Conservation (phyloP, 2,888 invertebrate genomes). For the Dynastes maya region DNA sequence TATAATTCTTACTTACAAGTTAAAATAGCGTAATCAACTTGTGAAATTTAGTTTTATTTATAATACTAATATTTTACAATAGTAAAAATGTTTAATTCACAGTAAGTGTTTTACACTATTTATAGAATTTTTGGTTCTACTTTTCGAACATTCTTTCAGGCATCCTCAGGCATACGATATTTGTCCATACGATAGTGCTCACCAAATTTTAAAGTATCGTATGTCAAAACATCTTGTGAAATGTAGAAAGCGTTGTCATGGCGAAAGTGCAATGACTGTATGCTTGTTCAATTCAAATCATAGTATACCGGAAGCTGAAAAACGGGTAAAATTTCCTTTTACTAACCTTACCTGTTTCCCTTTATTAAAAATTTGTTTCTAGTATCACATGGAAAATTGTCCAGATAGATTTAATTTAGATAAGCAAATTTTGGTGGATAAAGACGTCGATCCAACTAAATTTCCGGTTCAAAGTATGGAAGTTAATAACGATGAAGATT, state of each 20-base stretch:
- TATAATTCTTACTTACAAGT: too few relatives aligned
- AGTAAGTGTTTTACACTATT: neutral
- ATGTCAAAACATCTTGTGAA: conserved; percentile 28
- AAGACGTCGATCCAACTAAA: neutral
- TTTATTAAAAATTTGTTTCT: neutral
- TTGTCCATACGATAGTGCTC: conserved; percentile 38
- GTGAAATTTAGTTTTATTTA: neutral
- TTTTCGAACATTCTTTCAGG: neutral
- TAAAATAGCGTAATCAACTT: too few relatives aligned
- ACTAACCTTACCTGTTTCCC: too few relatives aligned
- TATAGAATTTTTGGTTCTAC: neutral
- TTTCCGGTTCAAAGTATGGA: conserved; percentile 7
- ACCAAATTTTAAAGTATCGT: conserved; percentile 26
- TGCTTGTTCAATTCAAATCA: conserved; percentile 38
- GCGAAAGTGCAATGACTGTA: conserved; percentile 6
- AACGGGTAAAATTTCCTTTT: neutral
- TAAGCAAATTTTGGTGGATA: conserved; percentile 19
- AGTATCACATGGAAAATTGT: conserved; percentile 33
- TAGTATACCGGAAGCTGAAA: conserved; percentile 7
- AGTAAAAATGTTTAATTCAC: conserved; percentile 7
- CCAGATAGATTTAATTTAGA: conserved; percentile 25
- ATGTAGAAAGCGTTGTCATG: conserved; percentile 26
- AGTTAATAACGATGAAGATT: conserved; percentile 15
- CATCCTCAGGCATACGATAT: conserved; percentile 13
- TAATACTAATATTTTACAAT: neutral